A percentile compares a stretch with the other conserved stretches of the same genome.
Conservation (phyloP, 2,888 invertebrate genomes). For the Chrysolina oricalcia region DNA sequence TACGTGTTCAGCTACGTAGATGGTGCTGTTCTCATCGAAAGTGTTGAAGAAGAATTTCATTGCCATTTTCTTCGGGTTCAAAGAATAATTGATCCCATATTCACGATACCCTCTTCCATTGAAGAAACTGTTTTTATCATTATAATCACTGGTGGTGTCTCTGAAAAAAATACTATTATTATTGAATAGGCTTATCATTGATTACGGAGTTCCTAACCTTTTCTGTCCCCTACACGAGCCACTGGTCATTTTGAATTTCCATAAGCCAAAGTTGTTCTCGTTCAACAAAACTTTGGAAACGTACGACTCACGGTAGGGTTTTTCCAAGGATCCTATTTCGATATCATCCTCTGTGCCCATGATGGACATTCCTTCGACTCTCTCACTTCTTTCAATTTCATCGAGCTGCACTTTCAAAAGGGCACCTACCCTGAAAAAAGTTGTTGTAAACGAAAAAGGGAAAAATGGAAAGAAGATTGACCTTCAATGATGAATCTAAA, state of each 20-base stretch:
- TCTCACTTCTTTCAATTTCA: constrained; percentile 40
- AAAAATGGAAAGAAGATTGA: too few species aligned
- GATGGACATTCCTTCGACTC: constrained; percentile 45
- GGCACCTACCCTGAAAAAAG: constrained; percentile 53
- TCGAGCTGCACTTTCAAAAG: constrained; percentile 55
- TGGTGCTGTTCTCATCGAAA: constrained; percentile 88
- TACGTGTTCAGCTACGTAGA: constrained; percentile 88
- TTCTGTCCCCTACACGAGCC: constrained; percentile 70
- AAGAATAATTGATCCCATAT: constrained; percentile 42
- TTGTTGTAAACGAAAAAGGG: constrained; percentile 16
- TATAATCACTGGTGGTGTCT: constrained; percentile 29
- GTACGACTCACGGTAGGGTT: constrained; percentile 79
- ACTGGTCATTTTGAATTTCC: constrained; percentile 86
- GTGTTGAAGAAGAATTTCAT: constrained; percentile 78
- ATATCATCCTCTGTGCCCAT: constrained; percentile 54
- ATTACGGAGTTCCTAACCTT: constrained; percentile 56
- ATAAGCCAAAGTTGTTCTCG: constrained; percentile 86
- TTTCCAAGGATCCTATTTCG: constrained; percentile 61
- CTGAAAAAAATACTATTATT: background rate
- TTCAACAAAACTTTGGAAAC: constrained; percentile 87
- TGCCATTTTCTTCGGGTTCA: constrained; percentile 54
- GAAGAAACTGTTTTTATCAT: constrained; percentile 47
- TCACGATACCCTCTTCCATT: constrained; percentile 63
- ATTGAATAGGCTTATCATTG: background rate
- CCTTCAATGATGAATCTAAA: too few species aligned